phyloP scores from a whole-genome alignment of 2,888 invertebrate genomes.

The Trimorus sp. region DNA sequence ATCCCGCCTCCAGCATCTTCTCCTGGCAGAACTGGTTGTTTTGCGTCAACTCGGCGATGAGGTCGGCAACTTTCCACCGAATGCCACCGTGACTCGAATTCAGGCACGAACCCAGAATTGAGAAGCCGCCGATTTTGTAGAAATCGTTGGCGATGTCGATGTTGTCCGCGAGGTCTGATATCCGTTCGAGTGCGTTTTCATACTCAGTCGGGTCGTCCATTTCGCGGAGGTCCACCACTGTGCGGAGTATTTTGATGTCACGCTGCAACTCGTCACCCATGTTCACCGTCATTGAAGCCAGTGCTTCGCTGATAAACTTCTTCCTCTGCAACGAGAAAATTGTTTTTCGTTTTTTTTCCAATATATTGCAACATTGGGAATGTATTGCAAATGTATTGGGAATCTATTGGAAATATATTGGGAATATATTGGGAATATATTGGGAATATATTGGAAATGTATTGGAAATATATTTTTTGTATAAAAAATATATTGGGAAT shows the following conservation, averaged over 20 bases:
- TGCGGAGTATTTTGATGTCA: slow-evolving; percentile 84
- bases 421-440: too few relatives aligned
- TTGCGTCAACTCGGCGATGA: slow-evolving; percentile 91
- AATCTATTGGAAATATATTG: too few relatives aligned
- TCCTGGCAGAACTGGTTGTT: slow-evolving; percentile 93
- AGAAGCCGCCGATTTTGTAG: slow-evolving; percentile 91
- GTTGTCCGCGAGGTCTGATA: slow-evolving; percentile 87
- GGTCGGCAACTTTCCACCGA: slow-evolving; percentile 85
- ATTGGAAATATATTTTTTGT: too few relatives aligned
- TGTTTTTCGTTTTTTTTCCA: too few relatives aligned
- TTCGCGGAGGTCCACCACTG: slow-evolving; percentile 82
- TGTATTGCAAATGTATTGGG: too few relatives aligned
- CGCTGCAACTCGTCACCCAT: slow-evolving; percentile 86
- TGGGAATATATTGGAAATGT: too few relatives aligned
- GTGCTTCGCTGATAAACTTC: slow-evolving; percentile 87
- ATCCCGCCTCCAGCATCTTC: slow-evolving; percentile 85
- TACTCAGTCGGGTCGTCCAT: slow-evolving; percentile 84
- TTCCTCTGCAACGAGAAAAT: slow-evolving; percentile 83
- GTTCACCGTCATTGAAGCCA: slow-evolving; percentile 87
- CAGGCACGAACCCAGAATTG: slow-evolving; percentile 87
- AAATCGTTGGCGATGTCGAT: slow-evolving; percentile 93
- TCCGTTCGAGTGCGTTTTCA: slow-evolving; percentile 85
- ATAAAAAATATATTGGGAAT: too few relatives aligned
- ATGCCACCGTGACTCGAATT: slow-evolving; percentile 85
- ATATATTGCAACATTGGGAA: too few relatives aligned